Conservation (phyloP, 2,797 vertebrate species). For the Synaphobranchus kaupii region DNA sequence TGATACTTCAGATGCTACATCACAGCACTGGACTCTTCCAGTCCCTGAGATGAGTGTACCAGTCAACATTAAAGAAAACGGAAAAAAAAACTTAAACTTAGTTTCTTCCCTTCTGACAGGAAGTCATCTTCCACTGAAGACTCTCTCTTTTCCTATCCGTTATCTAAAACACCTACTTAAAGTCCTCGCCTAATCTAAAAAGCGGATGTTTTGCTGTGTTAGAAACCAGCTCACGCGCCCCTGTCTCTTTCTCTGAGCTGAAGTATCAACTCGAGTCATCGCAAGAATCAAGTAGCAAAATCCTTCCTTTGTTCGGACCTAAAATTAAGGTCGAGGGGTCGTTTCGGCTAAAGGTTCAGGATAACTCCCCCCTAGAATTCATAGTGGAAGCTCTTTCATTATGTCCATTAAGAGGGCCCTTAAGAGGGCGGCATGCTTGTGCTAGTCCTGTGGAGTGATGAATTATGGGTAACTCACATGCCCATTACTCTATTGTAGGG, state of each 20-base stretch:
- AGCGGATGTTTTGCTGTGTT: background rate
- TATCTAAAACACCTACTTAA: background rate
- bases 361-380: background rate
- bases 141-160: background rate
- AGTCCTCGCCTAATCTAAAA: background rate
- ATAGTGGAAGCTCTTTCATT: background rate
- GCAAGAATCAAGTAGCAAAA: background rate
- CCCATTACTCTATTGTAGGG: background rate
- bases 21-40: background rate
- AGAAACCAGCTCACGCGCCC: background rate
- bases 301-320: conserved; percentile 8
- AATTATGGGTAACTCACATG: background rate
- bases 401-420: background rate
- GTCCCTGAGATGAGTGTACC: background rate
- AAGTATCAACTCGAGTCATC: background rate
- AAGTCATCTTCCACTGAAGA: background rate
- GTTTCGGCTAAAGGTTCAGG: background rate
- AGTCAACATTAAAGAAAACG: no score
- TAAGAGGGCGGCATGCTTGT: background rate
- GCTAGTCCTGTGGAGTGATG: background rate
- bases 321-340: background rate
- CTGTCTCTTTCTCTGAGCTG: background rate
- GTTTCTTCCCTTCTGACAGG: background rate
- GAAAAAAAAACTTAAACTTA: background rate
- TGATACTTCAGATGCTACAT: background rate